Evolutionary conservation across 2,113 vertebrate genomes (phyloP), one percentile per base, ranked within the genome.

Genomic region (Oryzias celebensis): DNA sequence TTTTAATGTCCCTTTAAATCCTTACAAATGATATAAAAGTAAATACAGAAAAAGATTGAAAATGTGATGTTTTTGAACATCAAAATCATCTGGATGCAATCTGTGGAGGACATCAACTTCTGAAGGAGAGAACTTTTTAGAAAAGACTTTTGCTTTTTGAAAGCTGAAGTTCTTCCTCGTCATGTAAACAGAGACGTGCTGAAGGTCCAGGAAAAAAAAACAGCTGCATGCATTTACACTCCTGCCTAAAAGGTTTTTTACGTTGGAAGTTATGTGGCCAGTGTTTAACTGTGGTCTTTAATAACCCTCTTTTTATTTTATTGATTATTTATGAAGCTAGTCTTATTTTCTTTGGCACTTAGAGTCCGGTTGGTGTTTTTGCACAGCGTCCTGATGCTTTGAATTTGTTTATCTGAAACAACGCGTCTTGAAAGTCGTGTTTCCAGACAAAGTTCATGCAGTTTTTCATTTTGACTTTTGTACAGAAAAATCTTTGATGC

Each of bases 251-350:
- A 46, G 52, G 23, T 67, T 77, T 18, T 43, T 50, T 16, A 48
- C 51, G 5, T 42, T 42, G 16, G 12, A 16, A 36, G 62, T 1
- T 63, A n/a, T 31, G 17, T 45, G 45, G 48, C 52, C 77, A 59
- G 57, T 58, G 61, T 74, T 79, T 55, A 24, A 62, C 31, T 73
- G 41, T 78, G 63, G 24, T 73, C 63, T 50, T 62, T 74, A 67
- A 64, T 73, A 66, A 65, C 71, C 62, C 72, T 67, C 54, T 22
- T 73, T 62, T 71, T 69, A 73, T 73, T 74, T 69, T 80, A 54
- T 84, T 81, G 53, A 84, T 89, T 91, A 92, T 92, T 92, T 92
- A 92, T 90, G 60, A 87, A 77, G 46, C 83, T 83, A 85, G 68
- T 75, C 66, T 72, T 77, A 53, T 82, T 77, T 58, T 87, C 63